Percentiles rank a stretch among this genome's conserved stretches.
Evolutionary conservation across 2,888 invertebrate genomes (phyloP).

Genomic region (Orchesella flavescens): DNA sequence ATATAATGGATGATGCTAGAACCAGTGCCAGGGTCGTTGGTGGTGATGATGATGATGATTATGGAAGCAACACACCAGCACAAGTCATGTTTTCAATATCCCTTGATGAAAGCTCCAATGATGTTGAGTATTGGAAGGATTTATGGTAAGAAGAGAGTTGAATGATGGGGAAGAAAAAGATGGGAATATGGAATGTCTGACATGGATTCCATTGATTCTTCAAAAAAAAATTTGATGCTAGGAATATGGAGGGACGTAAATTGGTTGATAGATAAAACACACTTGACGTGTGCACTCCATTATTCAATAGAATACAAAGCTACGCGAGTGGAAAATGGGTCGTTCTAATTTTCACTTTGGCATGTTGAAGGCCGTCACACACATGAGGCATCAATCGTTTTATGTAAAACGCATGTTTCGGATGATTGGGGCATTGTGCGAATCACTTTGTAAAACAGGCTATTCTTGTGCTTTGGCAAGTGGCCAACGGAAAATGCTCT

Average conservation of each 20-base stretch:
- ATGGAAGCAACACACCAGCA: not conserved
- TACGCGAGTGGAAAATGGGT: constrained; percentile 34
- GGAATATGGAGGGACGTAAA: not conserved
- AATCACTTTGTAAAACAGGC: not conserved
- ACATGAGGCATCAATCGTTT: not conserved
- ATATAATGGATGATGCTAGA: not conserved
- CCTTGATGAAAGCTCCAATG: constrained; percentile 48
- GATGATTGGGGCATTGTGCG: not conserved
- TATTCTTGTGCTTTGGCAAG: not conserved
- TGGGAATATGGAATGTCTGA: not conserved
- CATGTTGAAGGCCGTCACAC: constrained; percentile 7
- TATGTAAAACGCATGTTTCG: too few relatives aligned
- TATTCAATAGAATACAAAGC: not conserved
- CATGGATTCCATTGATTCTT: too few relatives aligned
- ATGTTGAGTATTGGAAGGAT: constrained; percentile 68
- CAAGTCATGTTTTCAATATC: constrained; percentile 31
- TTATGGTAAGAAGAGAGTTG: constrained; percentile 66
- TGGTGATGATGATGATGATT: not conserved
- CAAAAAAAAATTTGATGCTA: not conserved
- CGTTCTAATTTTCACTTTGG: constrained; percentile 17
- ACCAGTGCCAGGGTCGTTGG: not conserved
- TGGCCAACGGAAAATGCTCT: not conserved
- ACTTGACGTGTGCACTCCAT: constrained; percentile 5
- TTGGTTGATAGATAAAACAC: constrained; percentile 6
- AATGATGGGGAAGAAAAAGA: constrained; percentile 3